Evolutionary conservation across 1,140 invertebrate species (phyloP), one percentile per base, ranked within the genome.

Genomic region (Idris sp.): DNA sequence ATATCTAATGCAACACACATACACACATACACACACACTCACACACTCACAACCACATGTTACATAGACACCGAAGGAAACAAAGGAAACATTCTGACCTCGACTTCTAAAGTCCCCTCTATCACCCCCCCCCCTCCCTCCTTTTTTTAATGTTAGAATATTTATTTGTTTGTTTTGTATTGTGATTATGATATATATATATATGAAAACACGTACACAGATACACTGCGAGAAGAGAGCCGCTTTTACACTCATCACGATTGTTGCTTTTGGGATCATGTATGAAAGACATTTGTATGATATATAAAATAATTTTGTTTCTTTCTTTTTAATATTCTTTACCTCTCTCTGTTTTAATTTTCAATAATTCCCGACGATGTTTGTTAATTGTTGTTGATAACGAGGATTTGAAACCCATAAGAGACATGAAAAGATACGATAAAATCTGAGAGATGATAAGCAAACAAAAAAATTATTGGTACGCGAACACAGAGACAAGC

Each of bases 121-220:
- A n/a, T n/a, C n/a, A n/a, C n/a, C n/a, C n/a, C n/a, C n/a, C 22
- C 35, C 18, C 33, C 22, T 10, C 26, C 31, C 31, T 38, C 48
- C 28, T 65, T 78, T 79, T 76, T 80, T 75, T 78, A 81, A 81
- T 69, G 77, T 74, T 78, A 62, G 46, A 59, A 25, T 84, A 85
- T 84, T 84, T 85, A 84, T 85, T 85, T 81, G 79, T 78, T 81
- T 79, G 64, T 78, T 79, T 78, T 80, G 48, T 76, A 75, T 56
- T 71, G 44, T n/a, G n/a, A n/a, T n/a, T n/a, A n/a, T n/a, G n/a
- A n/a, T n/a, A n/a, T n/a, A n/a, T n/a, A n/a, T n/a, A n/a, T n/a
- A n/a, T n/a, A n/a, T n/a, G n/a, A n/a, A n/a, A n/a, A 40, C 35
- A 48, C 28, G 8, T 11, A 46, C 38, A 65, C 38, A 40, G 8